phyloP scores from a whole-genome alignment of 2,113 vertebrate species.

The Phasianus colchicus region DNA sequence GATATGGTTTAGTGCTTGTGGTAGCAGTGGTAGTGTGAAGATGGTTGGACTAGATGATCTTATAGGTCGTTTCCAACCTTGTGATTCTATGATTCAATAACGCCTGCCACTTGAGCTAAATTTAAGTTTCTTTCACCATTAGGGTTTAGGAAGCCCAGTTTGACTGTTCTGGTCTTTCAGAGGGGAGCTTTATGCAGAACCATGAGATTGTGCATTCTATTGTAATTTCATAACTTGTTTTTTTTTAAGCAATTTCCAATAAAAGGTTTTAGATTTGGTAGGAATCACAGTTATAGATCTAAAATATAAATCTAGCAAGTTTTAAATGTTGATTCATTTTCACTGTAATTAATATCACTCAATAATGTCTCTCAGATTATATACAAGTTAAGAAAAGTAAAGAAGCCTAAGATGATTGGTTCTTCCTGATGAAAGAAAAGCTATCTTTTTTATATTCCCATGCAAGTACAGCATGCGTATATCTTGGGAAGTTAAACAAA shows the following conservation, averaged over 20 bases:
- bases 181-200: constrained; percentile 50
- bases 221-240: constrained; percentile 8
- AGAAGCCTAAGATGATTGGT: background rate
- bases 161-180: constrained; percentile 18
- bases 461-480: background rate
- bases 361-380: background rate
- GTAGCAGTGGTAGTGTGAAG: no score
- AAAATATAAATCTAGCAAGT: background rate
- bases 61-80: no score
- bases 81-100: background rate
- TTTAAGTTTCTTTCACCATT: background rate
- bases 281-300: background rate
- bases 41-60: no score
- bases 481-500: background rate
- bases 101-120: background rate
- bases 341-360: background rate
- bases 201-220: background rate
- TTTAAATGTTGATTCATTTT: constrained; percentile 9
- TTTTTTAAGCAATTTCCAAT: constrained; percentile 22
- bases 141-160: background rate
- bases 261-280: background rate
- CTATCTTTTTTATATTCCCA: background rate
- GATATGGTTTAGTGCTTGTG: no score
- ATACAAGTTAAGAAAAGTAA: background rate
- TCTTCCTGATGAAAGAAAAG: background rate